Evolutionary conservation across 2,888 invertebrate species (phyloP).

Genomic region (Dolomedes plantarius): DNA sequence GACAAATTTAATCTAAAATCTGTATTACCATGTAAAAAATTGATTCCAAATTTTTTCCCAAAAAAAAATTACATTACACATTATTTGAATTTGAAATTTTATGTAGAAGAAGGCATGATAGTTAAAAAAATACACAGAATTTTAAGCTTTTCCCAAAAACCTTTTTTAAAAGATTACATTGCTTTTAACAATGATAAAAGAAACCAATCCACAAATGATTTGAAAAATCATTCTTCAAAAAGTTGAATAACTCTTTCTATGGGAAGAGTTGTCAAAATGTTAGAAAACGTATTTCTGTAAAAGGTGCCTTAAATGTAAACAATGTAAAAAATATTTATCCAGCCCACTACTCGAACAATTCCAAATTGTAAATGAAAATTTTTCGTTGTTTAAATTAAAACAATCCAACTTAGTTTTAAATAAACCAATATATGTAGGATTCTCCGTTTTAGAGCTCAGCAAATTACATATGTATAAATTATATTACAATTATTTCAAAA

Average conservation of each 20-base stretch:
- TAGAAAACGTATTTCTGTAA: conserved; percentile 10
- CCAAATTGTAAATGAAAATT: conserved; percentile 32
- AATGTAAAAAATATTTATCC: conserved; percentile 30
- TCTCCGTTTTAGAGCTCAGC: neutral
- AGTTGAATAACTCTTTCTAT: conserved; percentile 22
- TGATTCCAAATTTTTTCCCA: neutral
- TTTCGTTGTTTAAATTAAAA: conserved; percentile 26
- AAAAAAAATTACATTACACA: conserved; percentile 34
- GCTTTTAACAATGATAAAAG: conserved; percentile 32
- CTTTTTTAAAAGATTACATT: conserved; percentile 19
- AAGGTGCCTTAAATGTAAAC: conserved; percentile 27
- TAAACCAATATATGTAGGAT: conserved; percentile 30
- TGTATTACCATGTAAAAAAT: neutral
- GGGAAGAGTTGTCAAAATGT: conserved; percentile 25
- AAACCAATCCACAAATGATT: neutral
- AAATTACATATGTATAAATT: neutral
- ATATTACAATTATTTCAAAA: neutral
- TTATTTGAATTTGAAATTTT: conserved; percentile 37
- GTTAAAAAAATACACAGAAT: conserved; percentile 35
- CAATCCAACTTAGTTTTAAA: conserved; percentile 17
- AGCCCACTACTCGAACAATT: conserved; percentile 21
- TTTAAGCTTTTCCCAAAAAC: conserved; percentile 23
- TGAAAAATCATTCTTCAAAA: conserved; percentile 17
- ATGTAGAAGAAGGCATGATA: conserved; percentile 22
- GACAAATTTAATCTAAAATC: neutral